Evolutionary conservation across 2,113 vertebrate genomes (phyloP).

Genomic region (Pelvicachromis taeniatus): DNA sequence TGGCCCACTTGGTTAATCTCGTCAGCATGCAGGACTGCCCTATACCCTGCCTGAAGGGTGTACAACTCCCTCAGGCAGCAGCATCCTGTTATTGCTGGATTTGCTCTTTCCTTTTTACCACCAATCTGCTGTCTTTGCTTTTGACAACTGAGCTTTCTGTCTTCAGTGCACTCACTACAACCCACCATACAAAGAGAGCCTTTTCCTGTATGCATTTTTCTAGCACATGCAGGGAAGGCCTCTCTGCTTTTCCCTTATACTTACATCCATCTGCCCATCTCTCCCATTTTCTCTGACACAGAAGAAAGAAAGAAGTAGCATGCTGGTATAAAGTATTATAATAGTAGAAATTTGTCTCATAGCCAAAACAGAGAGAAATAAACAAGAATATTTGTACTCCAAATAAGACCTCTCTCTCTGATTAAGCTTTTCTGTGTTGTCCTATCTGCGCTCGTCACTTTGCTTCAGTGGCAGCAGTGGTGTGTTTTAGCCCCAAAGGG

Average conservation of each 20-base stretch:
- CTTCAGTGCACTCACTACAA: neutral
- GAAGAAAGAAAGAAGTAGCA: too few species aligned
- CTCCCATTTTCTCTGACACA: too few species aligned
- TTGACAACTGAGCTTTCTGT: neutral
- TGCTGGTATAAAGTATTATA: neutral
- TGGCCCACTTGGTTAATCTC: conserved; percentile 11
- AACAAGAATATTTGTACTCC: conserved; percentile 10
- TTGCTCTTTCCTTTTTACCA: neutral
- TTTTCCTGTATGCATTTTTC: neutral
- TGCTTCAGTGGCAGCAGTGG: conserved; percentile 10
- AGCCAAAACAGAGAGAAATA: neutral
- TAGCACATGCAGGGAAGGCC: neutral
- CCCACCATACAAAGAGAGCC: neutral
- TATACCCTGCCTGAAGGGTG: neutral
- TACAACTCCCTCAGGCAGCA: neutral
- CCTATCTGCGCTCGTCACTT: neutral
- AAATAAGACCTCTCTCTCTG: neutral
- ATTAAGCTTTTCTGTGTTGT: neutral
- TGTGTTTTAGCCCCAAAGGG: conserved; percentile 53
- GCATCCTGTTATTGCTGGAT: conserved; percentile 33
- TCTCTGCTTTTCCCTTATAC: neutral
- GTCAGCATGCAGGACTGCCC: neutral
- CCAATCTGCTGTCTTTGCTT: neutral
- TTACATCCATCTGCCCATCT: conserved; percentile 16
- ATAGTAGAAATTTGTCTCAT: neutral